Evolutionary conservation across 2,888 invertebrate species (phyloP).

Genomic region (Leucophenga maculata): DNA sequence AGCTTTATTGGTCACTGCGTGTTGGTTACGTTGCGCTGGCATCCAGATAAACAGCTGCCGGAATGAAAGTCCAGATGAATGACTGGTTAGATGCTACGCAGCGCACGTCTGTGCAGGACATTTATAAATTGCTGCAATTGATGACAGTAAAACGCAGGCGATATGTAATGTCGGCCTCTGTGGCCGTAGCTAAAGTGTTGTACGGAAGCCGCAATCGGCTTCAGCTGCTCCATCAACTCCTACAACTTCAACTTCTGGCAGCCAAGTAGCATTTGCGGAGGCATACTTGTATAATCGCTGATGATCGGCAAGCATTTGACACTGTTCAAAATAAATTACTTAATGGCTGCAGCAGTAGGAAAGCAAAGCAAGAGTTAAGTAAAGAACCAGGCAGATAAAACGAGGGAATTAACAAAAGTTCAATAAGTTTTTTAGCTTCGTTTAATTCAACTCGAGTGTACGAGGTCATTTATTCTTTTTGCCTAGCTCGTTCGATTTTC

Average conservation of each 20-base stretch:
- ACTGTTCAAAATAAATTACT: constrained; percentile 66
- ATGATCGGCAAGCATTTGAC: constrained; percentile 59
- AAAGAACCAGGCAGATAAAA: too few species aligned
- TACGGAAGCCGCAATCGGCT: neutral
- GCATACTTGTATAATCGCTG: constrained; percentile 8
- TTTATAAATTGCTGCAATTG: constrained; percentile 23
- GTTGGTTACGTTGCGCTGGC: too few species aligned
- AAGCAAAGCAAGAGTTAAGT: neutral
- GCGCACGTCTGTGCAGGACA: constrained; percentile 16
- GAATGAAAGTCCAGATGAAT: neutral
- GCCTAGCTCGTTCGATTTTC: too few species aligned
- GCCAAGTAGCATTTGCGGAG: neutral
- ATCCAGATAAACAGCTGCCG: too few species aligned
- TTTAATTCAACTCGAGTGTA: too few species aligned
- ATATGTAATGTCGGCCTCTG: neutral
- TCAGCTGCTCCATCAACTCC: neutral
- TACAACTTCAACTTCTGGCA: neutral
- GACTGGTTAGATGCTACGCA: constrained; percentile 15
- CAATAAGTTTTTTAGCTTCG: too few species aligned
- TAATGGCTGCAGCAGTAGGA: constrained; percentile 51
- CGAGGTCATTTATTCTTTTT: too few species aligned
- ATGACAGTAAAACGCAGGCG: constrained; percentile 2
- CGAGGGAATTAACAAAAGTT: too few species aligned
- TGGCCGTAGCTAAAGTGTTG: neutral
- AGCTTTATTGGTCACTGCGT: too few species aligned